Evolutionary conservation across 2,113 vertebrate genomes (phyloP).

Genomic region (Glaucidium brasilianum): DNA sequence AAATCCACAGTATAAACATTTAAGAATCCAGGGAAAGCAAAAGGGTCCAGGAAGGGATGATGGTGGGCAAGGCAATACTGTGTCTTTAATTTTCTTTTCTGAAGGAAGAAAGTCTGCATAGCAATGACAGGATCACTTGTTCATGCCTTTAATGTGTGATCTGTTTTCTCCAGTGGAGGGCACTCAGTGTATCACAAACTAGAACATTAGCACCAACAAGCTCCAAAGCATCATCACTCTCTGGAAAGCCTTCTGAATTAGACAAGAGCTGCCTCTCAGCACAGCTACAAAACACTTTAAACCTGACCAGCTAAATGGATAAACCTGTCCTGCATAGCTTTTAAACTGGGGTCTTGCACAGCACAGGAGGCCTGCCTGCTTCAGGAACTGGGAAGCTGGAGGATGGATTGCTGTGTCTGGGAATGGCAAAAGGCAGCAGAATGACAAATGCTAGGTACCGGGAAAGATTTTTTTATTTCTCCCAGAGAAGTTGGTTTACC

Average conservation of each 20-base stretch:
- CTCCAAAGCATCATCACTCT: constrained; percentile 77
- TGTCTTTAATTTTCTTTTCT: constrained; percentile 78
- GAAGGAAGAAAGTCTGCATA: constrained; percentile 72
- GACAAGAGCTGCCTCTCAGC: constrained; percentile 77
- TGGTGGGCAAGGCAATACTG: constrained; percentile 51
- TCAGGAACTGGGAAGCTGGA: constrained; percentile 46
- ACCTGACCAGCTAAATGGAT: constrained; percentile 73
- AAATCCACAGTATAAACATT: background rate
- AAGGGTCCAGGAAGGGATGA: background rate
- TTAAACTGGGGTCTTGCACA: constrained; percentile 15
- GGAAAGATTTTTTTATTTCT: constrained; percentile 29
- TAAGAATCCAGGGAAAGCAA: background rate
- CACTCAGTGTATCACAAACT: constrained; percentile 81
- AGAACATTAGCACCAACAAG: constrained; percentile 72
- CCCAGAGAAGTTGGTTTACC: constrained; percentile 72
- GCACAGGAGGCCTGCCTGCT: constrained; percentile 44
- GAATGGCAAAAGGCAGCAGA: constrained; percentile 70
- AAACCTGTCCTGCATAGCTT: constrained; percentile 63
- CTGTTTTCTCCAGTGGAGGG: constrained; percentile 84
- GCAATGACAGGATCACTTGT: constrained; percentile 79
- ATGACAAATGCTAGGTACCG: constrained; percentile 71
- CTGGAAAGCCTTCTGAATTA: constrained; percentile 76
- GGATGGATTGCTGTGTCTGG: constrained; percentile 73
- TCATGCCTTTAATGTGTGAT: constrained; percentile 73
- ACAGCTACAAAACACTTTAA: constrained; percentile 75